Percentiles rank a stretch among this genome's conserved stretches.
These are phyloP conservation scores for Nephila pilipes DNA, from an alignment of 1,140 invertebrate species.

Conservation along the genomic window DNA sequence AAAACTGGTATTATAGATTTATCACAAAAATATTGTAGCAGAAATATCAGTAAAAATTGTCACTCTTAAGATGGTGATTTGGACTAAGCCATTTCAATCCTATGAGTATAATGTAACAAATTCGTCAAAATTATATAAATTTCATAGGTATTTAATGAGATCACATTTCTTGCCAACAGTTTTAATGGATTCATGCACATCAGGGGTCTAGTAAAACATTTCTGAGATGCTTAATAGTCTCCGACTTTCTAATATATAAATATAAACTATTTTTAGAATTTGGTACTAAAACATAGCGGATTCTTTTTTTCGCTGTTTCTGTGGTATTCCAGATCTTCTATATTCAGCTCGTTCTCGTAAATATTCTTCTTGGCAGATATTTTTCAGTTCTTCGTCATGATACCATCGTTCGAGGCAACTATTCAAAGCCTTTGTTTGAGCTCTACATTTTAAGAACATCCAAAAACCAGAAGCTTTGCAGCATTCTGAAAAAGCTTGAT, in stretches of 20 bases:
- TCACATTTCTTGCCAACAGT: no score
- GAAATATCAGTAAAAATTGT: no score
- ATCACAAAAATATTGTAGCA: no score
- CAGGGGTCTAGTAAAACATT: no score
- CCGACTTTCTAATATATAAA: background rate
- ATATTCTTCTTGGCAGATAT: slow-evolving; percentile 89
- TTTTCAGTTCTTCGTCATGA: slow-evolving; percentile 87
- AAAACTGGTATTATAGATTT: no score
- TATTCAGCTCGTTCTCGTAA: slow-evolving; percentile 90
- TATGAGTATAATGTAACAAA: no score
- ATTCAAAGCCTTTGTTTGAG: slow-evolving; percentile 86
- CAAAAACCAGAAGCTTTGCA: slow-evolving; percentile 86
- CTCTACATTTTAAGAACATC: slow-evolving; percentile 88
- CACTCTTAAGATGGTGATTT: no score
- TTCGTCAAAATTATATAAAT: no score
- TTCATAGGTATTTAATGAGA: no score
- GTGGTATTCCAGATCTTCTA: slow-evolving; percentile 88
- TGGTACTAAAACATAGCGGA: slow-evolving; percentile 16
- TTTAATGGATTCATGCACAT: no score
- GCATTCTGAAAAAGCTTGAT: slow-evolving; percentile 84
- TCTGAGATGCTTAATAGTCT: no score
- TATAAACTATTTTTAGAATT: background rate
- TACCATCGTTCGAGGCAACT: slow-evolving; percentile 88
- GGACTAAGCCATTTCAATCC: no score
- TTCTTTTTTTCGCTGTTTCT: slow-evolving; percentile 82